Evolutionary conservation across 2,113 vertebrate species (phyloP), one percentile per base, ranked within the genome.

Genomic region (Ardeotis arabs): DNA sequence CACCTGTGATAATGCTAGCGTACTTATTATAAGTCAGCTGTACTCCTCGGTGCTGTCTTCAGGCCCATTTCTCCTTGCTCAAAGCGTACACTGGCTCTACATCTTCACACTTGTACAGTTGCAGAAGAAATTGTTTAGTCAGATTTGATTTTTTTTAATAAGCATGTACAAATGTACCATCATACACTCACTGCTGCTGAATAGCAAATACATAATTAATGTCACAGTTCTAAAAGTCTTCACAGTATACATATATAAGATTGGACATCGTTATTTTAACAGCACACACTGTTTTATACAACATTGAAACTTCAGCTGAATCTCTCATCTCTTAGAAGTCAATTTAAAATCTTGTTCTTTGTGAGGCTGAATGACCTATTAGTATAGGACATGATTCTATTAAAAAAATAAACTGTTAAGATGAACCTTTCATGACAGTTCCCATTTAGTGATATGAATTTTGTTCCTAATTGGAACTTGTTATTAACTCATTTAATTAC

Each of bases 201-300:
- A 39, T 39, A 39, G 39, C 39, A 39, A 39, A 39, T n/a, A 28
- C 22, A 33, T 25, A 55, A 89, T 88, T 52, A 45, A 68, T 56
- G 31, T 27, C n/a, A n/a, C 27, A n/a, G 53, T 37, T 39, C 13
- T 69, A 45, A 41, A 80, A 70, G 27, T 69, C 35, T 87, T 80
- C 35, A 31, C 2, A 8, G 33, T 4, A 33, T 18, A 22, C 0
- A 0, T 22, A 28, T 14, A 28, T 64, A 63, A 75, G 66, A 44
- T 7, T 44, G 29, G 18, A 39, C 73, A 52, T 39, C 7, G 1
- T 23, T 31, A 31, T 80, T 85, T 86, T 66, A 69, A 49, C 17
- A 66, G 18, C 20, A 49, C 16, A 31, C 16, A 9, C 10, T 70
- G 33, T 44, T 79, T 79, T 58, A 44, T 47, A n/a, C 9, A 47